These are phyloP conservation scores for Hipparchia sbordonii DNA, from an alignment of 2,888 invertebrate genomes.

Conservation along the genomic window DNA sequence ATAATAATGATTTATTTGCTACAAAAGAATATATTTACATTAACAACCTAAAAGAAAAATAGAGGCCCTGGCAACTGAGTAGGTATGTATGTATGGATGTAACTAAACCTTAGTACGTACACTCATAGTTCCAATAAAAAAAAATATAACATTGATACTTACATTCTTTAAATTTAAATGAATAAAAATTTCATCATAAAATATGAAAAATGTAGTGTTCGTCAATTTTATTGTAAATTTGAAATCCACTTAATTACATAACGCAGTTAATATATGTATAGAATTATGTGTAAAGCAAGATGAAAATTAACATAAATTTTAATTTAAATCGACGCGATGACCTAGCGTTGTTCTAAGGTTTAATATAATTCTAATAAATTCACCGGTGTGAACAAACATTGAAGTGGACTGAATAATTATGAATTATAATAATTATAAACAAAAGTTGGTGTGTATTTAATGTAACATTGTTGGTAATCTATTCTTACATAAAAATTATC, in stretches of 20 bases:
- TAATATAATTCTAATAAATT: conserved; percentile 36
- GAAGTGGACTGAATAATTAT: conserved; percentile 29
- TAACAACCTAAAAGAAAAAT: too few species aligned
- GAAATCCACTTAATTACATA: conserved; percentile 27
- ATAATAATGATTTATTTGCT: too few species aligned
- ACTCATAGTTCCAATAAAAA: too few species aligned
- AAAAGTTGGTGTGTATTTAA: conserved; percentile 23
- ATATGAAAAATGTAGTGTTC: background rate
- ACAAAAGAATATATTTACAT: too few species aligned
- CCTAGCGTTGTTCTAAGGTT: conserved; percentile 26
- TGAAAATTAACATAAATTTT: conserved; percentile 42
- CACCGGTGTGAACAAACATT: conserved; percentile 33
- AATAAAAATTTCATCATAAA: too few species aligned
- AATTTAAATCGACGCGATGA: conserved; percentile 37
- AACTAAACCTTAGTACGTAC: too few species aligned
- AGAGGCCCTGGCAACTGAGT: too few species aligned
- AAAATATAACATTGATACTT: too few species aligned
- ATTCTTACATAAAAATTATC: conserved; percentile 20
- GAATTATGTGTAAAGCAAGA: conserved; percentile 21
- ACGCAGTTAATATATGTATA: conserved; percentile 27
- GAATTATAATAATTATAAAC: conserved; percentile 20
- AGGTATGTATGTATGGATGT: too few species aligned
- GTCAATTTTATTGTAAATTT: conserved; percentile 9
- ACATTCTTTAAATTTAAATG: too few species aligned
- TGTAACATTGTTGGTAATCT: conserved; percentile 15